A percentile compares a stretch with the other conserved stretches of the same genome.
phyloP scores from a whole-genome alignment of 2,888 invertebrate species.

The Notodonta ziczac region DNA sequence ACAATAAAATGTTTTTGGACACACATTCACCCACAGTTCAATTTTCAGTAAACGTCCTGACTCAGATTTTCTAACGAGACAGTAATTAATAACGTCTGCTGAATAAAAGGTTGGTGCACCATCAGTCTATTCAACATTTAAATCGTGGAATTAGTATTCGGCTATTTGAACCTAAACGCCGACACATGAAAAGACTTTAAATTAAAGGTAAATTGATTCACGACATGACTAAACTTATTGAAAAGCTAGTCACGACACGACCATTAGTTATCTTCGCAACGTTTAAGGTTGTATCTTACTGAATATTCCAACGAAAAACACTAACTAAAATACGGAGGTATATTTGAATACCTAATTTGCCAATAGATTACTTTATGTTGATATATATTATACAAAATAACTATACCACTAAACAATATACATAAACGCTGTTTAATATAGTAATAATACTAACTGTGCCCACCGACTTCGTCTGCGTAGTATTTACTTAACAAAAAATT shows the following conservation, averaged over 20 bases:
- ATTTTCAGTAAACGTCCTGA: background rate
- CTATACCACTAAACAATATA: no score
- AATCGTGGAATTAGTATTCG: background rate
- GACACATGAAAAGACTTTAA: slow-evolving; percentile 3
- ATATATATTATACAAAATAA: no score
- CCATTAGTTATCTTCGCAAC: slow-evolving; percentile 1
- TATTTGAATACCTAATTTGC: no score
- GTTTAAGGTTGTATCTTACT: background rate
- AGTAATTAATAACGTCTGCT: background rate
- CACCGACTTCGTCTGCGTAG: no score
- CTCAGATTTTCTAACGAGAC: slow-evolving; percentile 1
- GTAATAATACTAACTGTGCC: no score
- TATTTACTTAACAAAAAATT: no score
- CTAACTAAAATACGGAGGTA: no score
- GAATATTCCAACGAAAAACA: background rate
- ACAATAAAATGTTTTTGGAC: background rate
- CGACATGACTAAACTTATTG: slow-evolving; percentile 2
- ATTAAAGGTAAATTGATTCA: slow-evolving; percentile 4
- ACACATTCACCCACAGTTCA: background rate
- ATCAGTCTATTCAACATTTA: background rate
- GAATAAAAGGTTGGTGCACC: background rate
- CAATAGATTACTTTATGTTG: no score
- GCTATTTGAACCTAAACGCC: background rate
- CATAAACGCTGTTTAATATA: no score
- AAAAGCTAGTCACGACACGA: slow-evolving; percentile 1